These are phyloP conservation scores for Nephrotoma appendiculata DNA, from an alignment of 2,888 invertebrate genomes.

Conservation along the genomic window DNA sequence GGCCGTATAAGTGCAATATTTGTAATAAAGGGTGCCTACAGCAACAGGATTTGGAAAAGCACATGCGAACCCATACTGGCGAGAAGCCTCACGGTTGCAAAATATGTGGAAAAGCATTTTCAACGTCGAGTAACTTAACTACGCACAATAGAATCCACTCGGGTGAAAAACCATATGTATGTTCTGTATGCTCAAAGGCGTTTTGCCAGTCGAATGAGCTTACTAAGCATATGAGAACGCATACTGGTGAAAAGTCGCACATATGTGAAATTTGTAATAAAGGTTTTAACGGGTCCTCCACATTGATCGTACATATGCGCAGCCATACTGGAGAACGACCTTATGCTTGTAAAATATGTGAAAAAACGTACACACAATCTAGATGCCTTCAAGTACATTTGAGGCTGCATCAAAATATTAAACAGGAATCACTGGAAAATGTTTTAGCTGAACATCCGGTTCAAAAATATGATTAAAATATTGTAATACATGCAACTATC, in stretches of 20 bases:
- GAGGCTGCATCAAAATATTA: conserved; percentile 26
- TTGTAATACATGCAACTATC: conserved; percentile 19
- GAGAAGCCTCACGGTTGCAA: conserved; percentile 17
- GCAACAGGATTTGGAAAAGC: conserved; percentile 17
- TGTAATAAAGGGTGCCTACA: conserved; percentile 17
- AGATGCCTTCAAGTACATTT: conserved; percentile 31
- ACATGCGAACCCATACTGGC: conserved; percentile 17
- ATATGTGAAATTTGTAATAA: conserved; percentile 33
- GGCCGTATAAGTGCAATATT: conserved; percentile 16
- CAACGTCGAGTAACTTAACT: conserved; percentile 25
- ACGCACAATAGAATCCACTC: conserved; percentile 33
- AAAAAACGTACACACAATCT: conserved; percentile 33
- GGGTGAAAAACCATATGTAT: conserved; percentile 32
- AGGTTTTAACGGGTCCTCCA: conserved; percentile 33
- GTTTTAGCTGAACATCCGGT: not conserved
- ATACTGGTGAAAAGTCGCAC: conserved; percentile 34
- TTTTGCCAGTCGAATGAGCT: conserved; percentile 34
- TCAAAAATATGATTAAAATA: conserved; percentile 11
- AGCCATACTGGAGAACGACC: conserved; percentile 27
- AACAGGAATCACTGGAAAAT: not conserved
- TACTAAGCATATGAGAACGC: conserved; percentile 34
- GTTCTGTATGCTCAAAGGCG: conserved; percentile 32
- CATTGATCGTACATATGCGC: conserved; percentile 28
- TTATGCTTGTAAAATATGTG: conserved; percentile 33
- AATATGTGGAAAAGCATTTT: conserved; percentile 14